Percentiles rank a stretch among this genome's conserved stretches.
Conservation (phyloP, 2,888 invertebrate species). For the Ommatoiulus sabulosus region DNA sequence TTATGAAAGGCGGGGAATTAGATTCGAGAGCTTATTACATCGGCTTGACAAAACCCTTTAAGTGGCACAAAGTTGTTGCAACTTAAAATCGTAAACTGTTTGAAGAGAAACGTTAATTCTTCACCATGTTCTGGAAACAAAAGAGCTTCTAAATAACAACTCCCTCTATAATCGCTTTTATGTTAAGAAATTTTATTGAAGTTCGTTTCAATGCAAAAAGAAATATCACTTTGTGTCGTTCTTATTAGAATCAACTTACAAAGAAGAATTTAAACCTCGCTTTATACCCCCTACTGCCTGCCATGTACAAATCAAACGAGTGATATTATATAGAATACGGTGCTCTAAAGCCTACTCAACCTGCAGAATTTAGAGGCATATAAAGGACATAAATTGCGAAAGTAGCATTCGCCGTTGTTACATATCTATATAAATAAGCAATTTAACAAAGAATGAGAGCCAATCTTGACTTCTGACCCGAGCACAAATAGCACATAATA, state of each 20-base stretch:
- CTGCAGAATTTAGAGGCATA: background rate
- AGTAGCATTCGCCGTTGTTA: background rate
- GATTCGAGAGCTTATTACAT: background rate
- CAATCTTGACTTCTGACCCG: constrained; percentile 13
- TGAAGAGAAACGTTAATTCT: background rate
- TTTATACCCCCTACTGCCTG: background rate
- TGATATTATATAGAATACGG: background rate
- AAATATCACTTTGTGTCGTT: background rate
- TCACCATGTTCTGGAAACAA: background rate
- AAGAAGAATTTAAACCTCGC: background rate
- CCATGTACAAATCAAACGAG: constrained; percentile 14
- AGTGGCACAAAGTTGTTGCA: background rate
- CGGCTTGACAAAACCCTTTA: background rate
- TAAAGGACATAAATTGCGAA: background rate
- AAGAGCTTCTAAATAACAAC: background rate
- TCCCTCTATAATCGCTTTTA: background rate
- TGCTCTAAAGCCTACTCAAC: background rate
- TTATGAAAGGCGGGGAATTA: background rate
- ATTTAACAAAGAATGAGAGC: background rate
- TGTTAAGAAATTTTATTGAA: background rate
- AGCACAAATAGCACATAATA: background rate
- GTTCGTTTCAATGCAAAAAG: background rate
- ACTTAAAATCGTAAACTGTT: background rate
- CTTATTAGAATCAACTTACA: constrained; percentile 1
- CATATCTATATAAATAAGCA: constrained; percentile 3